phyloP scores from a whole-genome alignment of 2,888 invertebrate genomes.

The Tortrix viridana region DNA sequence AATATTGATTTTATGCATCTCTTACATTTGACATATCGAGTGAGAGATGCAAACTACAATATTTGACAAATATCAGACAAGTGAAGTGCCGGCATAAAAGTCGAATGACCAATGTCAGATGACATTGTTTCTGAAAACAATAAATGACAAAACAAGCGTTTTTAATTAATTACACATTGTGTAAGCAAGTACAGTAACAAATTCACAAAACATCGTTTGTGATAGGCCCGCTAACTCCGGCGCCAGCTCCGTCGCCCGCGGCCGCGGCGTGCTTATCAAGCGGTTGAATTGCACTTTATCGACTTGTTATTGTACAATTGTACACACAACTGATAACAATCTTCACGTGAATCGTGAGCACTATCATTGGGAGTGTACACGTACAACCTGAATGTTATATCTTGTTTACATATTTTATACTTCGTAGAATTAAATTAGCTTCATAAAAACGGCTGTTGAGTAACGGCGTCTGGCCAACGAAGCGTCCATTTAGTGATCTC shows the following conservation, averaged over 20 bases:
- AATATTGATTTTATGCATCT: too few relatives aligned
- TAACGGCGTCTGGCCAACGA: too few relatives aligned
- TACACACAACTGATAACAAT: slow-evolving; percentile 47
- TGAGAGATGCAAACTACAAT: too few relatives aligned
- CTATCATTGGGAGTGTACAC: slow-evolving; percentile 41
- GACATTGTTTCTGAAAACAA: too few relatives aligned
- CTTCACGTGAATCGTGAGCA: slow-evolving; percentile 45
- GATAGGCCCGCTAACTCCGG: slow-evolving; percentile 19
- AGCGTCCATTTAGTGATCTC: too few relatives aligned
- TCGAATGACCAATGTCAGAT: too few relatives aligned
- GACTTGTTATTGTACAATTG: slow-evolving; percentile 43
- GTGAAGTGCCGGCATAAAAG: too few relatives aligned
- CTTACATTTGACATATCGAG: too few relatives aligned
- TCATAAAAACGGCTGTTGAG: not conserved
- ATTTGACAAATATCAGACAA: too few relatives aligned
- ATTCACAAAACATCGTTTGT: not conserved
- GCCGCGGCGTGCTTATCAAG: slow-evolving; percentile 39
- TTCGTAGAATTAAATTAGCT: slow-evolving; percentile 8
- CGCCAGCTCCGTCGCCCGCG: slow-evolving; percentile 34
- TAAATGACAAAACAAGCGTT: too few relatives aligned
- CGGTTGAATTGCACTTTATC: slow-evolving; percentile 44
- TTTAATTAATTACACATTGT: too few relatives aligned
- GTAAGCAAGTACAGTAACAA: not conserved
- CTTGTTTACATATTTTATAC: slow-evolving; percentile 13
- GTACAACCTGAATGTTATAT: slow-evolving; percentile 32